Evolutionary conservation across 2,797 vertebrate genomes (phyloP).

Genomic region (Dromococcyx pavoninus): DNA sequence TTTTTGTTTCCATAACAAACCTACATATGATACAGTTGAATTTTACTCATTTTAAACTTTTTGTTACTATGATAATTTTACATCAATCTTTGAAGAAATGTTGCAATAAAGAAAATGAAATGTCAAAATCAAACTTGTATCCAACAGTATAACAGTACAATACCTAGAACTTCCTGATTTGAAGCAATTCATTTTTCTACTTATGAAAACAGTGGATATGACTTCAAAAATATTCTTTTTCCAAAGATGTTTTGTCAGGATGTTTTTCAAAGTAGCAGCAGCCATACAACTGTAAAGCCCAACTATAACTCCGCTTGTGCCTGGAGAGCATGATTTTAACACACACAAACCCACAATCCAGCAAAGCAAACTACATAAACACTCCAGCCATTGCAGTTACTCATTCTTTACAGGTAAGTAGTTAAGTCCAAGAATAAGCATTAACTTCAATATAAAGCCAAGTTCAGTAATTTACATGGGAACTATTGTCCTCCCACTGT

Average conservation of each 20-base stretch:
- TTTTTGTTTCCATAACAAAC: background rate
- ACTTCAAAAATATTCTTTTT: background rate
- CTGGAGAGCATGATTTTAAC: background rate
- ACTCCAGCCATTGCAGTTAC: background rate
- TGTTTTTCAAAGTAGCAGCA: background rate
- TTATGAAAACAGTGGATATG: background rate
- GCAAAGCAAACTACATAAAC: background rate
- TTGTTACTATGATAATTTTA: background rate
- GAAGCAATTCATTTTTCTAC: background rate
- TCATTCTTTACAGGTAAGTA: background rate
- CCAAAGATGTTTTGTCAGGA: background rate
- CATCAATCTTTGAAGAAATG: background rate
- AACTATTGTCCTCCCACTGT: accelerated
- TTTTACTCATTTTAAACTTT: background rate
- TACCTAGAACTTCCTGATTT: background rate
- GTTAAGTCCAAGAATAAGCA: background rate
- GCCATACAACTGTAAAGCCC: background rate
- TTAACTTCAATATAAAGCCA: background rate
- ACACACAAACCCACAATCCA: background rate
- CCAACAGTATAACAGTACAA: background rate
- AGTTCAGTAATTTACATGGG: background rate
- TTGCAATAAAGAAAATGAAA: background rate
- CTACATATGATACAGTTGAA: background rate
- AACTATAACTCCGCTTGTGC: background rate
- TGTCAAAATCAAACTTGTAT: background rate